Conservation (phyloP, 23 tunicate genomes). For the Phallusia fumigata region DNA sequence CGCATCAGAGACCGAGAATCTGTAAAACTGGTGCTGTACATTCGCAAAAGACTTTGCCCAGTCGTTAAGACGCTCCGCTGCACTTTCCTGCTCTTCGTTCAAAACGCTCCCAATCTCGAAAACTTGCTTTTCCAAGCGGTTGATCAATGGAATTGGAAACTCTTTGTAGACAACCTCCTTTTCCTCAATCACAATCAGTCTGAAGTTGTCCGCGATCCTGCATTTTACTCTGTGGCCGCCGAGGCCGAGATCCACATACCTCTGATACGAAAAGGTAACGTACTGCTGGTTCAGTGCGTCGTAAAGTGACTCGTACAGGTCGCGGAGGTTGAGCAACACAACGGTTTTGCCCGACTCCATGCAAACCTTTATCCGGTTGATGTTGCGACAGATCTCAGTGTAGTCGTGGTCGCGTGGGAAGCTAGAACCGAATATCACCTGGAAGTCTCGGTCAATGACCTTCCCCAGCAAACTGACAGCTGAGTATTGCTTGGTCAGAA, state of each 20-base stretch:
- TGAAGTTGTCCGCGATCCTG: slow-evolving; percentile 59
- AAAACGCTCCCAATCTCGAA: slow-evolving; percentile 51
- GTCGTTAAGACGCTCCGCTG: slow-evolving; percentile 31
- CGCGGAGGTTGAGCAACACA: slow-evolving; percentile 64
- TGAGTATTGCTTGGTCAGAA: slow-evolving; percentile 68
- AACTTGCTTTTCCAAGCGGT: slow-evolving; percentile 77
- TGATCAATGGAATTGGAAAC: slow-evolving; percentile 84
- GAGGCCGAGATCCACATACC: slow-evolving; percentile 79
- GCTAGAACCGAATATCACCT: slow-evolving; percentile 82
- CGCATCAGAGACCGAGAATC: slow-evolving; percentile 34
- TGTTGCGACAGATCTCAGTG: slow-evolving; percentile 76
- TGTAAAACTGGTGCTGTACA: background rate
- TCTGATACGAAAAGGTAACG: slow-evolving; percentile 56
- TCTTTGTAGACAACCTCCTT: slow-evolving; percentile 56
- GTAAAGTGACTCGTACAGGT: slow-evolving; percentile 68
- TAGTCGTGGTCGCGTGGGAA: slow-evolving; percentile 77
- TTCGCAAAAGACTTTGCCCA: slow-evolving; percentile 54
- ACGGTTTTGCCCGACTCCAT: slow-evolving; percentile 84
- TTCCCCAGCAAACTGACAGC: slow-evolving; percentile 56
- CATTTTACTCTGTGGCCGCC: slow-evolving; percentile 93
- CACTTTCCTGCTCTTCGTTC: slow-evolving; percentile 15
- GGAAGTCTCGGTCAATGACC: slow-evolving; percentile 35
- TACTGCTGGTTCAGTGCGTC: slow-evolving; percentile 79
- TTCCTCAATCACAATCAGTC: slow-evolving; percentile 79
- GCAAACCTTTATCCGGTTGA: slow-evolving; percentile 76